Conservation (phyloP, 2,888 invertebrate species). For the Stenodema calcarata region DNA sequence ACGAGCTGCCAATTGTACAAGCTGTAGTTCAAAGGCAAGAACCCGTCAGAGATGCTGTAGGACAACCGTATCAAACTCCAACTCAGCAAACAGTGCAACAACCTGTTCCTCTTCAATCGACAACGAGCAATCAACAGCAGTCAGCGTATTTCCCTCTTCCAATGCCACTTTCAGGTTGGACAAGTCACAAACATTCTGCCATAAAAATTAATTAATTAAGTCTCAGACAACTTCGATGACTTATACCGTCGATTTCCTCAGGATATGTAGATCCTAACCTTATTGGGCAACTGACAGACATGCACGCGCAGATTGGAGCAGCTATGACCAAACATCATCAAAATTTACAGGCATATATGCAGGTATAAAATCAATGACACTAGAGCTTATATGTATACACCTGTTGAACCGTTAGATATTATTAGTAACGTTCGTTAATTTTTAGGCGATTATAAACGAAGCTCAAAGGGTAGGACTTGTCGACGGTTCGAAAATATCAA, state of each 20-base stretch:
- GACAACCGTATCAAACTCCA: background rate
- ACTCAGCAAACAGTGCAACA: background rate
- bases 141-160: background rate
- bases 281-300: constrained; percentile 17
- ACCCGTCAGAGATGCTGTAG: background rate
- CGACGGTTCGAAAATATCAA: background rate
- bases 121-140: background rate
- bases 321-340: constrained; percentile 44
- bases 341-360: constrained; percentile 50
- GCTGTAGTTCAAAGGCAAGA: background rate
- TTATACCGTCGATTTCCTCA: background rate
- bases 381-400: no score
- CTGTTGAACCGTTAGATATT: no score
- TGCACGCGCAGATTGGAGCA: constrained; percentile 35
- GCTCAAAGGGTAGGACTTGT: constrained; percentile 14
- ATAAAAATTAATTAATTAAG: background rate
- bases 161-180: background rate
- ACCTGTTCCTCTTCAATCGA: background rate
- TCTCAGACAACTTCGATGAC: no score
- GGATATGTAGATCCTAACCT: background rate
- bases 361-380: constrained; percentile 30
- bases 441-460: constrained; percentile 29
- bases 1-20: background rate
- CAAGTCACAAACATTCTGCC: background rate
- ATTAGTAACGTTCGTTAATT: background rate